Conservation (phyloP, 2,888 invertebrate genomes). For the Eupithecia inturbata region DNA sequence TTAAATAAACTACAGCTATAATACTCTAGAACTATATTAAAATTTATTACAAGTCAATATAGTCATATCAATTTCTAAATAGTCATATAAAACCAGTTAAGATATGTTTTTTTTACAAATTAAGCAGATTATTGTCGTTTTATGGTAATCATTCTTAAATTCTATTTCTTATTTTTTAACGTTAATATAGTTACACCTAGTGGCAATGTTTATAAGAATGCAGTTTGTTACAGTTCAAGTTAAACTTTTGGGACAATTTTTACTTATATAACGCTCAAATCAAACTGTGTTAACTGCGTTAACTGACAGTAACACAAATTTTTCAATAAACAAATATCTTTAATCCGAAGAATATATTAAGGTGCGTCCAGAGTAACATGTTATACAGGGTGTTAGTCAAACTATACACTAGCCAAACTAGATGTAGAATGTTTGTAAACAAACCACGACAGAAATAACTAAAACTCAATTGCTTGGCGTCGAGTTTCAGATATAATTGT, state of each 20-base stretch:
- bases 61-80: background rate
- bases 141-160: conserved; percentile 17
- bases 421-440: no score
- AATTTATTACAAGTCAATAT: conserved; percentile 1
- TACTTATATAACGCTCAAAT: background rate
- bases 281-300: background rate
- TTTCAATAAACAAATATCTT: no score
- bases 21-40: background rate
- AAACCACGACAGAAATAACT: no score
- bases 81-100: background rate
- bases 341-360: no score
- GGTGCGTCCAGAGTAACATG: no score
- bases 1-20: background rate
- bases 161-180: no score
- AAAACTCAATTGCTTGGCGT: no score
- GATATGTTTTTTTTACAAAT: conserved; percentile 27
- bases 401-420: no score
- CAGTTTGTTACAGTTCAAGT: background rate
- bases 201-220: conserved; percentile 48
- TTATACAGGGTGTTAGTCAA: no score
- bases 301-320: no score
- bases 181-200: conserved; percentile 38
- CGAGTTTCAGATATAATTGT: no score
- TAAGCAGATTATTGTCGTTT: conserved; percentile 27
- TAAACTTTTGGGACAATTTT: background rate